Percentiles rank a stretch among this genome's conserved stretches.
Evolutionary conservation across 1,140 invertebrate species (phyloP).

Genomic region (Lepidurus couesii): DNA sequence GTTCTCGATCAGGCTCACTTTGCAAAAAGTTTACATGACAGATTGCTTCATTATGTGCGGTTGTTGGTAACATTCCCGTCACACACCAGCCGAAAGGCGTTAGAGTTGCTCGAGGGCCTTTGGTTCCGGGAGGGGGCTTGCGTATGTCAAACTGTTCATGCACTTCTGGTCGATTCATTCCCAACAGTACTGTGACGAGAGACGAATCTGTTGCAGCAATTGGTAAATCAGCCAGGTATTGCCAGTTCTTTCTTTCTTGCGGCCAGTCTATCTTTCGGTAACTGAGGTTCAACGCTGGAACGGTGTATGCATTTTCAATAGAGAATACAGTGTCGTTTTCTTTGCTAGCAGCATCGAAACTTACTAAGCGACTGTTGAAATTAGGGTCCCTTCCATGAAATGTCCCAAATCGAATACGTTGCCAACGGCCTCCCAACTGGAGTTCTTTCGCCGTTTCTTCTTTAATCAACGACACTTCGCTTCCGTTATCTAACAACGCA

Average conservation of each 20-base stretch:
- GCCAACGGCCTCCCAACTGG: too few relatives aligned
- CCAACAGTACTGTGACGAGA: constrained; percentile 19
- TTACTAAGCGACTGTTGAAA: too few relatives aligned
- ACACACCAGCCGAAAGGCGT: constrained; percentile 30
- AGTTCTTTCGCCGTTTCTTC: too few relatives aligned
- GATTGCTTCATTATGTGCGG: neutral
- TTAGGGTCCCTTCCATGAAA: too few relatives aligned
- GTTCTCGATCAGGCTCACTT: neutral
- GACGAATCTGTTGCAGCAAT: neutral
- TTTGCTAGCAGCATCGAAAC: too few relatives aligned
- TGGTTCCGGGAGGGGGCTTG: neutral
- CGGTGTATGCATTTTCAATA: constrained; percentile 23
- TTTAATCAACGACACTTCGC: too few relatives aligned
- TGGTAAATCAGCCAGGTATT: neutral
- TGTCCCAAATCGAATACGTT: too few relatives aligned
- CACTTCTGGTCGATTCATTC: neutral
- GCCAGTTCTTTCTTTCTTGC: neutral
- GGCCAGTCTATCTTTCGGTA: constrained; percentile 28
- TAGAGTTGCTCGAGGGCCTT: neutral
- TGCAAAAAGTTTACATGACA: neutral
- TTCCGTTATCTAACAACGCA: too few relatives aligned
- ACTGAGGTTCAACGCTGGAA: constrained; percentile 24
- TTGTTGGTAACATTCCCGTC: neutral
- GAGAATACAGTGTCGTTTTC: too few relatives aligned
- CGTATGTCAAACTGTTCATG: constrained; percentile 4